These are phyloP conservation scores for Emys orbicularis DNA, from an alignment of 2,797 vertebrate genomes.

Conservation along the genomic window DNA sequence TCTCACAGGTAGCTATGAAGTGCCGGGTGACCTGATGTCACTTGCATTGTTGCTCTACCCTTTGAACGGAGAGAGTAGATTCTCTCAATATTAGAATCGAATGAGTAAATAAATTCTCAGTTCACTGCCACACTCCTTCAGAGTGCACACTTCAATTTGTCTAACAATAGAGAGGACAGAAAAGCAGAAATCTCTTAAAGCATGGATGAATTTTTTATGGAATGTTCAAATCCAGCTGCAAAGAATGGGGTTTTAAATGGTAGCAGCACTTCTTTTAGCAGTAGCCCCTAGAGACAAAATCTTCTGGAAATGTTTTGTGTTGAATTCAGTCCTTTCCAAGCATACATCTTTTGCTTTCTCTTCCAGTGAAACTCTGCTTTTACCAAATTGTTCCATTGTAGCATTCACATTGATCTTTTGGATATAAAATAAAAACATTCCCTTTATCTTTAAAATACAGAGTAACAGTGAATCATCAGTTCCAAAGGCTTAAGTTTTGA, in stretches of 20 bases:
- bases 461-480: not conserved
- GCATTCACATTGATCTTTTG: not conserved
- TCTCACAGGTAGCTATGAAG: conserved; percentile 96
- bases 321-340: conserved; percentile 51
- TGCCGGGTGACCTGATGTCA: conserved; percentile 96
- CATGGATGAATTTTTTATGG: conserved; percentile 97
- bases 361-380: not conserved
- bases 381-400: not conserved
- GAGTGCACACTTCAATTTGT: conserved; percentile 95
- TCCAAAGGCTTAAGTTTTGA: not conserved
- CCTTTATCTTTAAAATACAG: conserved; percentile 19
- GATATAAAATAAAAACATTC: not conserved
- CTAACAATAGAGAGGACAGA: conserved; percentile 94
- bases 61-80: conserved; percentile 92
- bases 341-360: not conserved
- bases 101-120: conserved; percentile 96
- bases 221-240: conserved; percentile 90
- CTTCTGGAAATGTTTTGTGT: conserved; percentile 75
- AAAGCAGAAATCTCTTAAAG: conserved; percentile 90
- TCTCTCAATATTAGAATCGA: conserved; percentile 91
- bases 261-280: conserved; percentile 84
- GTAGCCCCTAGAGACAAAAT: conserved; percentile 83
- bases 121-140: conserved; percentile 89
- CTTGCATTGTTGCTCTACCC: conserved; percentile 95
- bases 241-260: conserved; percentile 86